A percentile compares a stretch with the other conserved stretches of the same genome.
Evolutionary conservation across 1,140 invertebrate genomes (phyloP).

Genomic region (Drosophila pandora): DNA sequence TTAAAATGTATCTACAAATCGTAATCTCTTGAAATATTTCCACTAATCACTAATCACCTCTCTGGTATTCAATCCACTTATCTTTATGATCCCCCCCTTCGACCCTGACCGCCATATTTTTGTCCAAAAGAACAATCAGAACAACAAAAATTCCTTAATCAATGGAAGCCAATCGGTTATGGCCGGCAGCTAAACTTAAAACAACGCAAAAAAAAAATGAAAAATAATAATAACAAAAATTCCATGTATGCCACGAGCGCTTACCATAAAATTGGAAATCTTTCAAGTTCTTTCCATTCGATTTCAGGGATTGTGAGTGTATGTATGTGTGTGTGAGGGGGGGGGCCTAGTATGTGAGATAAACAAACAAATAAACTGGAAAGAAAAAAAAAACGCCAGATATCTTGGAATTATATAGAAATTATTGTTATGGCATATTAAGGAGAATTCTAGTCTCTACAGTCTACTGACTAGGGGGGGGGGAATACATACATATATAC

Average conservation of each 20-base stretch:
- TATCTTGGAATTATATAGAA: constrained; percentile 71
- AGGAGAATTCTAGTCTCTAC: constrained; percentile 28
- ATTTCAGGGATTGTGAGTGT: constrained; percentile 1
- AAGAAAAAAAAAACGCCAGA: constrained; percentile 31
- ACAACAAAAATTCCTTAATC: constrained; percentile 49
- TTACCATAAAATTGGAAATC: constrained; percentile 78
- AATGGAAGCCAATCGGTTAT: constrained; percentile 72
- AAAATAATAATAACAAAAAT: constrained; percentile 35
- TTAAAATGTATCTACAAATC: constrained; percentile 1
- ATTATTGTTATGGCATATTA: constrained; percentile 55
- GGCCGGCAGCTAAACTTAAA: constrained; percentile 35
- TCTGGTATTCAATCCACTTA: constrained; percentile 27
- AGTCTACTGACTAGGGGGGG: too few relatives aligned
- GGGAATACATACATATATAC: constrained; percentile 29
- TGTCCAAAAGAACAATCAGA: constrained; percentile 45
- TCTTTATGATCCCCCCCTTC: constrained; percentile 35
- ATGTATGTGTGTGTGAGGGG: constrained; percentile 3
- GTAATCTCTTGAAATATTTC: constrained; percentile 5
- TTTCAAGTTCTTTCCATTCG: constrained; percentile 65
- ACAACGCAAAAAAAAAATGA: constrained; percentile 15
- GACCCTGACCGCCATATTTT: constrained; percentile 59
- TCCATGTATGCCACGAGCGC: constrained; percentile 73
- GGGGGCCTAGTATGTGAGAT: constrained; percentile 27
- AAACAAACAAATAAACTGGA: constrained; percentile 63
- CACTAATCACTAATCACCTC: constrained; percentile 2